Conservation (phyloP, 92 coral and sea anemone genomes). For the Plumapathes pennacea region DNA sequence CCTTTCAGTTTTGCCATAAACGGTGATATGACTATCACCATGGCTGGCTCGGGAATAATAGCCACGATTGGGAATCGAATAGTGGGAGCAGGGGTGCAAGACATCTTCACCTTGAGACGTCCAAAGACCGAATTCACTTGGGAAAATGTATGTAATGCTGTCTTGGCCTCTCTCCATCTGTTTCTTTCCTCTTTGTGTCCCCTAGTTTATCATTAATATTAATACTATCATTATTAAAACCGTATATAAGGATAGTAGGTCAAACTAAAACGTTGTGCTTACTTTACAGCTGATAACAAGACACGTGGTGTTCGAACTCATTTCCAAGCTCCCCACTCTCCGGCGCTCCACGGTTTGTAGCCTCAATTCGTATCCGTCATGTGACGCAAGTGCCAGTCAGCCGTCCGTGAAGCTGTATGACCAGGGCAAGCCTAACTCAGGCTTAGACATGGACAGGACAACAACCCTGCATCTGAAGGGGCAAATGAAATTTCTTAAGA, state of each 20-base stretch:
- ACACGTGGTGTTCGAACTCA: conserved; percentile 74
- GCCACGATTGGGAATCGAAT: conserved; percentile 69
- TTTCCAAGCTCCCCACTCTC: conserved; percentile 62
- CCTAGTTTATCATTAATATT: too few species aligned
- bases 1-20: conserved; percentile 76
- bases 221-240: too few species aligned
- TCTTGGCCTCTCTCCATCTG: neutral
- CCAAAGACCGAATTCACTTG: conserved; percentile 84
- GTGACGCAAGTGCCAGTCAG: neutral
- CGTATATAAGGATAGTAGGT: too few species aligned
- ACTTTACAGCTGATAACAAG: conserved; percentile 57
- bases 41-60: conserved; percentile 67
- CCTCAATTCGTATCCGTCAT: conserved; percentile 2
- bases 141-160: conserved; percentile 55
- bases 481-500: conserved; percentile 68
- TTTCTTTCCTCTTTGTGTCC: too few species aligned
- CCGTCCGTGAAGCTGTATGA: neutral
- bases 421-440: neutral
- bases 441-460: neutral
- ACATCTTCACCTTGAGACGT: conserved; percentile 67
- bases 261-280: neutral
- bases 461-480: conserved; percentile 76
- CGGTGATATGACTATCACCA: conserved; percentile 59
- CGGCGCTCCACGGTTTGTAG: conserved; percentile 33
- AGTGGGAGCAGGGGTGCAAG: conserved; percentile 60